Base-by-base conservation (phyloP, 2,888 invertebrate species). In the Lochmaea crataegi region DNA sequence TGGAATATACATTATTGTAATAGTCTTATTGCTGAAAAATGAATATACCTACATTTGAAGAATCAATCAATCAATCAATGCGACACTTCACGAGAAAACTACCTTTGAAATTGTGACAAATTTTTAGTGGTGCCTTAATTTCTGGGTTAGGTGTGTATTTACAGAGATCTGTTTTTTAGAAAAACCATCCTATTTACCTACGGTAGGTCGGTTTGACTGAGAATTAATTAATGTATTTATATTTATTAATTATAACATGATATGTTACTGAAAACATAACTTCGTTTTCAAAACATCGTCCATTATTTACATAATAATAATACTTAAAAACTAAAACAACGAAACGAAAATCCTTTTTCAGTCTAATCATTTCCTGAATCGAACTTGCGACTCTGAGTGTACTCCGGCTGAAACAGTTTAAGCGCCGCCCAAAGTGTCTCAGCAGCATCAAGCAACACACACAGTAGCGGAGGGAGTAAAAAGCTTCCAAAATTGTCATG, bases 401-500 rank as follows among this genome's bases (percentile, higher is more conserved):
- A 76, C 76, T 26, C 32, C 51, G 70, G 68, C 76, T 74, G 73
- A 76, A 68, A 74, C 73, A 51, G 51, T 18, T 51, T 48, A 72
- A 56, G 70, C 74, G 65, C 74, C 76, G 72, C 76, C 74, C 68
- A 51, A 61, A 72, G 68, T 64, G 68, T 67, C 68, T 72, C 58
- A 68, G 65, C 60, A 63, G 48, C 45, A 42, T 72, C 58, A 61
- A 64, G 67, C 45, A 26, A n/a, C 41, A 48, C 61, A 45, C 61
- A 45, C 63, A 45, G 26, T 64, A 26, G 53, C 41, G 77, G 82
- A 73, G 80, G 78, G 75, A 76, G 72, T 71, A 65, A 72, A 75
- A 77, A 75, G 65, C 75, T 73, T 58, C 76, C 72, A 67, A 76
- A 78, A 78, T 79, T 81, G 80, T 80, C 79, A 81, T 80, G 80